Percentiles rank a stretch among this genome's conserved stretches.
These are phyloP conservation scores for Dusona sp. DNA, from an alignment of 2,888 invertebrate genomes.

Conservation along the genomic window DNA sequence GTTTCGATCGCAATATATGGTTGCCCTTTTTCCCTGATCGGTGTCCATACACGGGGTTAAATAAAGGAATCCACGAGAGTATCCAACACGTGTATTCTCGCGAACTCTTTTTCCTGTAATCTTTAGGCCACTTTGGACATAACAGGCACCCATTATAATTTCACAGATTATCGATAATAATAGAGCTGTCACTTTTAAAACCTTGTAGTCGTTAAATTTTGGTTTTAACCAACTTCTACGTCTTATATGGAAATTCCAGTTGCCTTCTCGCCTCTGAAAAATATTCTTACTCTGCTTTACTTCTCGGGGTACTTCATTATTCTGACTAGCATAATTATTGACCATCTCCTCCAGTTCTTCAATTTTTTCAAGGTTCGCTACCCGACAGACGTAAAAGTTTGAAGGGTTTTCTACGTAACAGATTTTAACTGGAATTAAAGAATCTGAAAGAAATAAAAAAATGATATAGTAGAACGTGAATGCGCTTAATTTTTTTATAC, in stretches of 20 bases:
- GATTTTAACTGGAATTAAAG: constrained; percentile 79
- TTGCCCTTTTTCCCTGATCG: too few relatives aligned
- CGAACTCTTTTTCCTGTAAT: too few relatives aligned
- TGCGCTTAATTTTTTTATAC: neutral
- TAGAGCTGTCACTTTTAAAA: neutral
- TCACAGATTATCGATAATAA: too few relatives aligned
- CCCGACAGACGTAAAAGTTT: constrained; percentile 87
- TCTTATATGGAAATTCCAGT: neutral
- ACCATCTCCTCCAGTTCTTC: constrained; percentile 68
- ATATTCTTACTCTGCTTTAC: constrained; percentile 68
- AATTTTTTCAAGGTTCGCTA: constrained; percentile 54
- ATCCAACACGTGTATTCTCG: too few relatives aligned
- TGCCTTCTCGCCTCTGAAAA: neutral
- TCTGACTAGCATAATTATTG: constrained; percentile 65
- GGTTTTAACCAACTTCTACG: neutral
- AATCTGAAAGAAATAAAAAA: constrained; percentile 22
- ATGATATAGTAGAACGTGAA: neutral
- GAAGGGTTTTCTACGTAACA: constrained; percentile 88
- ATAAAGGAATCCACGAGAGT: too few relatives aligned
- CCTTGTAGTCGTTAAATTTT: neutral
- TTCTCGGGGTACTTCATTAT: constrained; percentile 68
- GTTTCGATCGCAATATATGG: too few relatives aligned
- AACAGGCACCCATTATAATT: too few relatives aligned
- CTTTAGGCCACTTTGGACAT: too few relatives aligned
- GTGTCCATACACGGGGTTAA: too few relatives aligned